phyloP scores from a whole-genome alignment of 23 tunicate species.

The Halocynthia aurantium region DNA sequence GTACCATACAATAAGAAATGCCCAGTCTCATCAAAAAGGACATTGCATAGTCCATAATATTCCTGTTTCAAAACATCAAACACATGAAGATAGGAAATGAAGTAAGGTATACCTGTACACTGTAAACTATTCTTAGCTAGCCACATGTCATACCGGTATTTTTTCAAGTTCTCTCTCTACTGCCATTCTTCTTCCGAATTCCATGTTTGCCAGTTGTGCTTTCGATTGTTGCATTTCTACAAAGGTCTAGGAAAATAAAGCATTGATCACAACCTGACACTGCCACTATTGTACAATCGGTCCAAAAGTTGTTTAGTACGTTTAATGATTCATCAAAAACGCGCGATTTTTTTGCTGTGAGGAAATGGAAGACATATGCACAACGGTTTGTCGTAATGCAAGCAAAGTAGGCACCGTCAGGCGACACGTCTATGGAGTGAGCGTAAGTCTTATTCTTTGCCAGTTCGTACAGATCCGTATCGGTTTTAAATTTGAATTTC shows the following conservation, averaged over 20 bases:
- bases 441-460: constrained; percentile 65
- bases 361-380: constrained; percentile 67
- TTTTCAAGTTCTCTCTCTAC: constrained; percentile 88
- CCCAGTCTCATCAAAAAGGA: constrained; percentile 88
- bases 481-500: constrained; percentile 78
- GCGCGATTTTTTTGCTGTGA: constrained; percentile 68
- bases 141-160: constrained; percentile 4
- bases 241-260: constrained; percentile 14
- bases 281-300: not conserved
- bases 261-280: not conserved
- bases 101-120: too few species aligned
- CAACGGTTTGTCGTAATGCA: constrained; percentile 49
- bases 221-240: constrained; percentile 57
- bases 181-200: constrained; percentile 93
- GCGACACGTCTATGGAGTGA: constrained; percentile 50
- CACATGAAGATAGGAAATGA: too few species aligned
- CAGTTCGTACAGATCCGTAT: constrained; percentile 89
- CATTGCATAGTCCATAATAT: constrained; percentile 31
- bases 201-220: constrained; percentile 93
- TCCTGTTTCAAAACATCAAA: not conserved
- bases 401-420: constrained; percentile 62
- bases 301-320: constrained; percentile 14
- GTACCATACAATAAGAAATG: constrained; percentile 82
- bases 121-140: too few species aligned
- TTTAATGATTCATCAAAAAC: constrained; percentile 78